phyloP scores from a whole-genome alignment of 1,140 invertebrate species.

The Hyphantria cunea region DNA sequence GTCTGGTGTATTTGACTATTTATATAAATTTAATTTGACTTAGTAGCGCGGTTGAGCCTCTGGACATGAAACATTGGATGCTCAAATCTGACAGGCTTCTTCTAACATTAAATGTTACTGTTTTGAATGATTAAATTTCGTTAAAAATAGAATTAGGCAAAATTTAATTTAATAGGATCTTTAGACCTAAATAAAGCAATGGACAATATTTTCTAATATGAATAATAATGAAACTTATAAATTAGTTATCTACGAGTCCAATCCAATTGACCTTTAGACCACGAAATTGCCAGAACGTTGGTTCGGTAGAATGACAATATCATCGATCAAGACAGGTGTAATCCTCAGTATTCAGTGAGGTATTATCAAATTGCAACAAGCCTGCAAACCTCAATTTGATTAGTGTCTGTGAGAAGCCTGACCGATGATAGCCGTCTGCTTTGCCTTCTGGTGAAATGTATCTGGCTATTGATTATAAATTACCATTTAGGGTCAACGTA shows the following conservation, averaged over 20 bases:
- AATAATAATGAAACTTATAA: too few relatives aligned
- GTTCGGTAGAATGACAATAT: not conserved
- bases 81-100: too few relatives aligned
- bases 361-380: slow-evolving; percentile 54
- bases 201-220: too few relatives aligned
- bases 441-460: slow-evolving; percentile 11
- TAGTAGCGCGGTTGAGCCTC: slow-evolving; percentile 42
- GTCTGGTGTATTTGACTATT: slow-evolving; percentile 66
- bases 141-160: too few relatives aligned
- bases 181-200: too few relatives aligned
- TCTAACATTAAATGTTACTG: too few relatives aligned
- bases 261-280: too few relatives aligned
- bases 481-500: not conserved
- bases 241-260: too few relatives aligned
- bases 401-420: slow-evolving; percentile 51
- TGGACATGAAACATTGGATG: slow-evolving; percentile 15
- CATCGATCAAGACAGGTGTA: slow-evolving; percentile 1
- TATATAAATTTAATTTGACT: slow-evolving; percentile 70
- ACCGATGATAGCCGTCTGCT: slow-evolving; percentile 47
- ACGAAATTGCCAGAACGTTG: too few relatives aligned
- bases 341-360: slow-evolving; percentile 29
- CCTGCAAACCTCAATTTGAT: slow-evolving; percentile 55
- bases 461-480: slow-evolving; percentile 16
- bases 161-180: too few relatives aligned
- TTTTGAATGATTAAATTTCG: too few relatives aligned